Percentiles rank a stretch among this genome's conserved stretches.
Conservation (phyloP, 2,888 invertebrate genomes). For the Orthosia incerta region DNA sequence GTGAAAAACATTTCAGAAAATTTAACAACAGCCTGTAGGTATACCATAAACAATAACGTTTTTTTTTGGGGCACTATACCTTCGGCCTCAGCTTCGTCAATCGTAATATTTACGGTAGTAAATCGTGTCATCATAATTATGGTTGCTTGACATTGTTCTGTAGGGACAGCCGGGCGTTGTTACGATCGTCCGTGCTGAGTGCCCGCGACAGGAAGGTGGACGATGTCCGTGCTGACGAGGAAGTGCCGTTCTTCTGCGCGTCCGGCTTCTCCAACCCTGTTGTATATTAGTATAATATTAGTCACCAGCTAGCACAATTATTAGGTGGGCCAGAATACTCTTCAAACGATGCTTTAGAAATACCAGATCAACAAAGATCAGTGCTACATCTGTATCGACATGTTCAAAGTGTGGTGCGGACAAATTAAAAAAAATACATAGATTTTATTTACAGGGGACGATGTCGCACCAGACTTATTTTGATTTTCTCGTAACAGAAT, state of each 20-base stretch:
- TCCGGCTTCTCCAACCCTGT: slow-evolving; percentile 87
- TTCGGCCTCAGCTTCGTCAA: slow-evolving; percentile 22
- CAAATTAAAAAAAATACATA: background rate
- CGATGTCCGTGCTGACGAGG: slow-evolving; percentile 84
- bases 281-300: slow-evolving; percentile 82
- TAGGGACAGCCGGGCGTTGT: slow-evolving; percentile 77
- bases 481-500: background rate
- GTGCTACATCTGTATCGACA: too few relatives aligned
- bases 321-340: slow-evolving; percentile 25
- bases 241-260: slow-evolving; percentile 82
- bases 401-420: background rate
- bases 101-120: background rate
- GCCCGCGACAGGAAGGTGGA: slow-evolving; percentile 87
- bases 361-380: background rate
- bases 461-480: background rate
- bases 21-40: background rate
- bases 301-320: slow-evolving; percentile 58
- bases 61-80: background rate
- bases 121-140: slow-evolving; percentile 50
- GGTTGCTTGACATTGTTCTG: slow-evolving; percentile 79
- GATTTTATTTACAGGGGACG: slow-evolving; percentile 1
- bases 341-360: background rate
- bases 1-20: background rate
- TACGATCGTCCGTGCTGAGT: slow-evolving; percentile 85
- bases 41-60: background rate